These are phyloP conservation scores for Anisognathus igniventris DNA, from an alignment of 2,797 vertebrate genomes.

Conservation along the genomic window DNA sequence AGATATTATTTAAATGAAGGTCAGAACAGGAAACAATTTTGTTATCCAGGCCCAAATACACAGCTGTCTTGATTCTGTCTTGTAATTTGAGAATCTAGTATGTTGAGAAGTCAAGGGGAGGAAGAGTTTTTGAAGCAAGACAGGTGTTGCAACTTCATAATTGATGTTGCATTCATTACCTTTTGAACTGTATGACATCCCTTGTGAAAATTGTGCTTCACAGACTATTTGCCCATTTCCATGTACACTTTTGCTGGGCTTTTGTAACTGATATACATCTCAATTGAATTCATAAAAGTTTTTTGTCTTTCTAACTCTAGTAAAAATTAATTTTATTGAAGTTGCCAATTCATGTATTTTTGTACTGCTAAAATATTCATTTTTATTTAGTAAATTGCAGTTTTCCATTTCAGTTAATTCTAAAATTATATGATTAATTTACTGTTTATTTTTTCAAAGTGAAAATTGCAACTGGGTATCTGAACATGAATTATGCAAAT, in stretches of 20 bases:
- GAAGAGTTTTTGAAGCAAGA: neutral
- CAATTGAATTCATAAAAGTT: neutral
- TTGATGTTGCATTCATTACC: neutral
- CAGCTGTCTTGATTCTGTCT: neutral
- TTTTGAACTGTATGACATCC: neutral
- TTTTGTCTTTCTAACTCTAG: neutral
- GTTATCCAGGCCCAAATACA: neutral
- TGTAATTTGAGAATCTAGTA: neutral
- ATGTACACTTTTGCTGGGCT: neutral
- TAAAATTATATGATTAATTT: constrained; percentile 32
- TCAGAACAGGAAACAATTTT: neutral
- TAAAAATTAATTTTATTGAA: neutral
- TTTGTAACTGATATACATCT: neutral
- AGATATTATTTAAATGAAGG: fast-evolving
- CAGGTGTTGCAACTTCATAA: neutral
- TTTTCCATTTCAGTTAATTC: constrained; percentile 11
- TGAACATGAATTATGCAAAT: constrained; percentile 41
- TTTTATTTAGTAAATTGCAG: constrained; percentile 24
- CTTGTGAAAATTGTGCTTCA: neutral
- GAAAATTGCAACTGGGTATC: neutral
- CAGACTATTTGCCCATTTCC: neutral
- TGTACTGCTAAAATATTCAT: neutral
- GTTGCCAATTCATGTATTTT: neutral
- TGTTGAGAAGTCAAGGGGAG: neutral
- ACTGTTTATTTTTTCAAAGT: constrained; percentile 37